phyloP scores from a whole-genome alignment of 1,140 invertebrate species.

The Nasonia giraulti region DNA sequence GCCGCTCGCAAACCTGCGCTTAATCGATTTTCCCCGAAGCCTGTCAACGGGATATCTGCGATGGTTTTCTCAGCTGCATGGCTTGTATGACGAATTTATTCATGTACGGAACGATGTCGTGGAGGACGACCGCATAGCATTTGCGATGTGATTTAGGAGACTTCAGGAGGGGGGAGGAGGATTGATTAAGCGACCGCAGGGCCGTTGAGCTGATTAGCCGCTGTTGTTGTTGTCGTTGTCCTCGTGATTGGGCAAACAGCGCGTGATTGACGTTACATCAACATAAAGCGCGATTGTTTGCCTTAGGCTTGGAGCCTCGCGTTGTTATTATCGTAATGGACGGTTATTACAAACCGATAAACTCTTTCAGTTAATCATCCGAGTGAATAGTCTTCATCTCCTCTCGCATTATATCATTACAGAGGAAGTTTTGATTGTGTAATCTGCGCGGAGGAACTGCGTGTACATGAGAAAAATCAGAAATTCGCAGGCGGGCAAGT shows the following conservation, averaged over 20 bases:
- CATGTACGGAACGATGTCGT: neutral
- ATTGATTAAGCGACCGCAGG: neutral
- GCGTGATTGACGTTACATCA: conserved; percentile 6
- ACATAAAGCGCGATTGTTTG: conserved; percentile 12
- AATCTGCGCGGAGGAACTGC: neutral
- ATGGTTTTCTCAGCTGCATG: neutral
- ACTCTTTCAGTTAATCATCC: no score
- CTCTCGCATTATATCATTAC: neutral
- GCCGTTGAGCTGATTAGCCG: neutral
- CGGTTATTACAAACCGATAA: no score
- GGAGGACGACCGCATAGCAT: neutral
- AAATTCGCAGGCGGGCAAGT: no score
- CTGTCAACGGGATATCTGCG: neutral
- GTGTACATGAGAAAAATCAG: no score
- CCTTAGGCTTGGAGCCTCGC: neutral
- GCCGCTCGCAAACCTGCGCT: neutral
- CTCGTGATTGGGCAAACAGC: neutral
- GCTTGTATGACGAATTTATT: neutral
- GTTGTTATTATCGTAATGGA: neutral
- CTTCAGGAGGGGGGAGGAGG: neutral
- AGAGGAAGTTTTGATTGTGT: neutral
- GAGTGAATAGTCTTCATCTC: no score
- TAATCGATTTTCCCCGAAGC: conserved; percentile 13
- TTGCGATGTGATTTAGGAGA: neutral
- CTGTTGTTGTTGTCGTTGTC: neutral